A percentile compares a stretch with the other conserved stretches of the same genome.
Evolutionary conservation across 2,888 invertebrate genomes (phyloP).

Genomic region (Priocnemis perturbator): DNA sequence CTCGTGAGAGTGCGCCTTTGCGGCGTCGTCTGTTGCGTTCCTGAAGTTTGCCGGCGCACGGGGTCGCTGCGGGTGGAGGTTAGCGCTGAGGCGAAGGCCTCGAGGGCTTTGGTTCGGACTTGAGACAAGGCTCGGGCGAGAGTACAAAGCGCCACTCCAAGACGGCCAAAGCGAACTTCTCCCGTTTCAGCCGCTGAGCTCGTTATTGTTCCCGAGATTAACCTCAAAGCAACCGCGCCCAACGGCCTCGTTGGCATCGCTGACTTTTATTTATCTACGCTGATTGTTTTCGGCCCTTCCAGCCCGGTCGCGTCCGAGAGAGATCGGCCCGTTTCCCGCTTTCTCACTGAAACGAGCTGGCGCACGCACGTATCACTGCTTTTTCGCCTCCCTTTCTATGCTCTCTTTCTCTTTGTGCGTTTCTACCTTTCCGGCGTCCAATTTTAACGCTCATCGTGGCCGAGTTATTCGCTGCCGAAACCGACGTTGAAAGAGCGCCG

Average conservation of each 20-base stretch:
- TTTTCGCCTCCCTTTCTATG: background rate
- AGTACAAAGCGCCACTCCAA: background rate
- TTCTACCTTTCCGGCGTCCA: slow-evolving; percentile 16
- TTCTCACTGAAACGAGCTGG: too few relatives aligned
- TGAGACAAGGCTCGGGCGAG: background rate
- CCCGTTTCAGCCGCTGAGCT: slow-evolving; percentile 5
- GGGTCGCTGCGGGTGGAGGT: background rate
- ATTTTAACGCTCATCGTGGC: slow-evolving; percentile 23
- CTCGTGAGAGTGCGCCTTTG: slow-evolving; percentile 4
- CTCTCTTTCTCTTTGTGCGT: background rate
- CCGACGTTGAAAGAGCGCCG: slow-evolving; percentile 19
- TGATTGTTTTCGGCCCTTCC: too few relatives aligned
- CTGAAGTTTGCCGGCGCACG: slow-evolving; percentile 13
- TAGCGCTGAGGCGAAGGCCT: slow-evolving; percentile 1
- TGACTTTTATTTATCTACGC: too few relatives aligned
- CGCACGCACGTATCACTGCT: slow-evolving; percentile 2
- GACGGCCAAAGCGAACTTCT: slow-evolving; percentile 23
- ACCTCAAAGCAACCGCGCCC: too few relatives aligned
- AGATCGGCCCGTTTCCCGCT: background rate
- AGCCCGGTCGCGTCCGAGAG: too few relatives aligned
- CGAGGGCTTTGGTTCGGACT: slow-evolving; percentile 11
- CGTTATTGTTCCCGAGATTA: too few relatives aligned
- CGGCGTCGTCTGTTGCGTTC: slow-evolving; percentile 4
- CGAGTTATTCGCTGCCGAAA: slow-evolving; percentile 33
- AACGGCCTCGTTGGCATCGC: too few relatives aligned